Base-by-base conservation (phyloP, 2,888 invertebrate genomes). In the Melinaea menophilus region DNA sequence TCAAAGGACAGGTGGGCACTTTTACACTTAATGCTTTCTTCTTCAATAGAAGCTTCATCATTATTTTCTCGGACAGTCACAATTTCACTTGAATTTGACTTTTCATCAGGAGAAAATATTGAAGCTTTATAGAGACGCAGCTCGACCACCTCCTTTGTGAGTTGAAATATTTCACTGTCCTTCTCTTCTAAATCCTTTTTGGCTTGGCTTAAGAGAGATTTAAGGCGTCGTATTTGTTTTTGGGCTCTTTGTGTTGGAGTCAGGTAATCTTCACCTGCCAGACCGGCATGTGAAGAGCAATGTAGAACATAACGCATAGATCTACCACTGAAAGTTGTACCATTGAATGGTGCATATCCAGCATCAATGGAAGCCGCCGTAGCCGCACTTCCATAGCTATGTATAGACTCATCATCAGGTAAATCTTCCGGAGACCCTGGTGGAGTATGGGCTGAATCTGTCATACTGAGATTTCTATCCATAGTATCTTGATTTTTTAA, bases 181-280 rank as follows among this genome's bases (percentile, higher is more conserved):
- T 96, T 96, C 68, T 94, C 94, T 65, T 95, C 95, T 62, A 96
- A 90, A 76, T 95, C 95, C 74, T 93, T 93, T 66, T 94, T 94
- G 9, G 96, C 95, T 73, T 95, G 94, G 68, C 92, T 92, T 56
- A 96, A 90, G 4, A 96, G 85, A 65, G 92, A 92, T 88, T 95
- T 94, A 34, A 97, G 92, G 64, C 95, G 93, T 67, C 95, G 92
- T 47, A 97, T 94, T 82, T 96, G 96, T 72, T 94, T 92, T 75
- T 96, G 95, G 9, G 96, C 96, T 66, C 97, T 91, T 81, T 97
- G 97, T 0, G 97, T 97, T 12, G 97, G 97, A 59, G 97, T 97
- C 64, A 97, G 91, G 82, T 97, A 97, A 75, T 96, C 95, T 66
- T 96, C 95, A 55, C 94, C 95, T 58, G 95, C 94, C 58, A 94